phyloP scores from a whole-genome alignment of 53 echinoderm and acorn worm species.

The Temnopleurus reevesii region DNA sequence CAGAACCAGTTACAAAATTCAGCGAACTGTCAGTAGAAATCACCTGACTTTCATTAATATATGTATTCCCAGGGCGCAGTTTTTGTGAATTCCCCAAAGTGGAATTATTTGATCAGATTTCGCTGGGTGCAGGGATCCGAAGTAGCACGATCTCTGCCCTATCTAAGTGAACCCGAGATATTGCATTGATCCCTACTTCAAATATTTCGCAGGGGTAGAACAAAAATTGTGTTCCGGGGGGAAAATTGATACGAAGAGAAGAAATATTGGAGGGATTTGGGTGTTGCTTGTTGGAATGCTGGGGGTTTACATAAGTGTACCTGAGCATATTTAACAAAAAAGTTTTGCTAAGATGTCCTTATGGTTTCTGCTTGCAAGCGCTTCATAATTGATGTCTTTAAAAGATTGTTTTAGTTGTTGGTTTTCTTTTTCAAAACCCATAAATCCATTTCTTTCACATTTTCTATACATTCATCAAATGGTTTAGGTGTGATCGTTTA shows the following conservation, averaged over 20 bases:
- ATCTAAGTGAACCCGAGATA: conserved; percentile 14
- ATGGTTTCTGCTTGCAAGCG: too few species aligned
- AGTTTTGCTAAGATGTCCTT: too few species aligned
- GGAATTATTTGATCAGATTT: conserved; percentile 59
- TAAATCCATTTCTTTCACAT: too few species aligned
- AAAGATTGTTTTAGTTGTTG: too few species aligned
- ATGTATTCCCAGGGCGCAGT: conserved; percentile 47
- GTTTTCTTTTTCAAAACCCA: too few species aligned
- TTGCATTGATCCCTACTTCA: conserved; percentile 2
- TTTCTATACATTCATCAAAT: too few species aligned
- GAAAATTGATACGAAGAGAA: conserved; percentile 8
- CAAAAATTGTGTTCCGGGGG: not conserved
- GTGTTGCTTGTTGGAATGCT: not conserved
- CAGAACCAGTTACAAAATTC: not conserved
- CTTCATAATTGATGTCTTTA: too few species aligned
- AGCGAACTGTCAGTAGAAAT: not conserved
- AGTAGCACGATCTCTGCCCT: conserved; percentile 34
- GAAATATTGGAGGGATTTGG: not conserved
- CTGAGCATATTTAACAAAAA: too few species aligned
- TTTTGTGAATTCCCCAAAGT: conserved; percentile 41
- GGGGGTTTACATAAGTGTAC: too few species aligned
- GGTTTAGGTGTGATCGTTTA: too few species aligned
- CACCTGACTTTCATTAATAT: conserved; percentile 53
- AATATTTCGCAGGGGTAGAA: not conserved
- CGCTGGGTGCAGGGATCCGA: not conserved